Evolutionary conservation across 2,113 vertebrate species (phyloP), one percentile per base, ranked within the genome.

Genomic region (Tympanuchus pallidicinctus): DNA sequence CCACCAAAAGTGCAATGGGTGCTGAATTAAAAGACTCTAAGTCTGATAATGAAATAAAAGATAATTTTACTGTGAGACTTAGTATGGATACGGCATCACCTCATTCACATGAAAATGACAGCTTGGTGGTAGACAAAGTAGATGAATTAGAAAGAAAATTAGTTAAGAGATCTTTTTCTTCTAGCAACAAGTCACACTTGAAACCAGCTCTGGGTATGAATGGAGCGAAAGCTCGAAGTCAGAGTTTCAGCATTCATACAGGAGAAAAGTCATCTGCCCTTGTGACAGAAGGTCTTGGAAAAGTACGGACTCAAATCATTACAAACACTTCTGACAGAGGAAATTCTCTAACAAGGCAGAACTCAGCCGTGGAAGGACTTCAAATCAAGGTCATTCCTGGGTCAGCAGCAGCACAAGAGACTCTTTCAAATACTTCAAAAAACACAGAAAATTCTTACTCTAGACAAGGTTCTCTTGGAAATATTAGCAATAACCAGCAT

Each of bases 161-260:
- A 74, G 95, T 97, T 38, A 98, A 98, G 72, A 97, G 98, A 82
- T 98, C 98, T 60, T 93, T 98, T 96, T 99, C 99, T 56, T 98
- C 98, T 45, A 97, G 92, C 30, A 98, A 91, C 92, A 99, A 99
- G 94, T 95, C 98, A 0, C 98, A 98, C 84, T 94, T 98, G 21
- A 99, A 99, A 81, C 99, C 99, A 9, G 99, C 98, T 24, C 96
- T 99, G 75, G 99, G 99, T 69, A 99, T 99, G 99, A 99, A 98
- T 3, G 99, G 99, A 18, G 99, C 99, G 1, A 99, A 99, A 96
- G 99, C 99, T 52, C 98, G 99, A 2, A 99, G 99, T 92, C 99
- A 99, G 97, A 99, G 99, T 78, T 99, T 99, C 88, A 99, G 99
- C n/a, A 40, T 95, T 54, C 98, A 98, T 92, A 97, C 97, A 48